Evolutionary conservation across 1,140 invertebrate species (phyloP).

Genomic region (Xylocopa sonorina): DNA sequence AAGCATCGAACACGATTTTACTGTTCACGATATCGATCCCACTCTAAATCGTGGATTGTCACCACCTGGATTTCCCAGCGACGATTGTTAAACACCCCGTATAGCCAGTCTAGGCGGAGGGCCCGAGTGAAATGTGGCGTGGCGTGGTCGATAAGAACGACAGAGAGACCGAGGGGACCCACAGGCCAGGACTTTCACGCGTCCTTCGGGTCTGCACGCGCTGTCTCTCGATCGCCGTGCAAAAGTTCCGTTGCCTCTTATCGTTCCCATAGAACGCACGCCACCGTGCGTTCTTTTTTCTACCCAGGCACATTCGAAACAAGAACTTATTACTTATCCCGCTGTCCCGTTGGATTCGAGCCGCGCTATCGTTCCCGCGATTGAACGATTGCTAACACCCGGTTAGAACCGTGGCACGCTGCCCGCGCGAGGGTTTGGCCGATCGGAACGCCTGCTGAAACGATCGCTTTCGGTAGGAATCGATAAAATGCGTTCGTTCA

Average conservation of each 20-base stretch:
- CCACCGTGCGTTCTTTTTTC: neutral
- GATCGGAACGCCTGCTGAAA: neutral
- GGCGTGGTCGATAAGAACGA: slow-evolving; percentile 39
- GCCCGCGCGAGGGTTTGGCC: neutral
- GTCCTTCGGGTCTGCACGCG: slow-evolving; percentile 24
- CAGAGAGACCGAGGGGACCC: slow-evolving; percentile 1
- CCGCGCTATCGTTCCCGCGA: slow-evolving; percentile 16
- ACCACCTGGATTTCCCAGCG: no score
- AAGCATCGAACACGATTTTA: no score
- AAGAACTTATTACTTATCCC: slow-evolving; percentile 33
- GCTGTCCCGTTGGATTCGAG: slow-evolving; percentile 2
- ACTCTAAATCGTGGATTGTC: no score
- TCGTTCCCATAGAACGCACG: slow-evolving; percentile 14
- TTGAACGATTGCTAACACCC: slow-evolving; percentile 7
- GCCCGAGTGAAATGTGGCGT: slow-evolving; percentile 43
- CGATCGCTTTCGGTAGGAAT: neutral
- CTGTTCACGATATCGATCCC: no score
- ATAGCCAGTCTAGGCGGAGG: slow-evolving; percentile 16
- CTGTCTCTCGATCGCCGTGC: neutral
- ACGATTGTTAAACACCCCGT: no score
- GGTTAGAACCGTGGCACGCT: neutral
- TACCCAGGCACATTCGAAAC: slow-evolving; percentile 2
- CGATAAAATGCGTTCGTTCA: neutral
- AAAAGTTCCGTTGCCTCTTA: slow-evolving; percentile 30
- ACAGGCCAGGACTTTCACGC: slow-evolving; percentile 41